phyloP scores from a whole-genome alignment of 2,113 vertebrate species.

The Microcebus griseorufus region DNA sequence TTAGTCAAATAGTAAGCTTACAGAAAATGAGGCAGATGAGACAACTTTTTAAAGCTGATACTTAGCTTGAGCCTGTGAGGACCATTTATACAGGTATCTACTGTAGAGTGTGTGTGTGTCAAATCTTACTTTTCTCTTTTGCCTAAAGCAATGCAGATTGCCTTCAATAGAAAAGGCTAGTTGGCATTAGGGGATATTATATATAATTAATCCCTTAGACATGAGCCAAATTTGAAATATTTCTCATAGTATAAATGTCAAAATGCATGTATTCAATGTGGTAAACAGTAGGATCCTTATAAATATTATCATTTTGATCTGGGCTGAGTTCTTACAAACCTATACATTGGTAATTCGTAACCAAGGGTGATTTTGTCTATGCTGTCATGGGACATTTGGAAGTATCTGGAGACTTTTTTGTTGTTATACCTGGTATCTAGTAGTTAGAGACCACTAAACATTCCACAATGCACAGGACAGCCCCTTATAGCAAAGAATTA shows the following conservation, averaged over 20 bases:
- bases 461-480: neutral
- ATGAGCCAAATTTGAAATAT: conserved; percentile 48
- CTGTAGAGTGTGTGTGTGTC: neutral
- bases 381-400: neutral
- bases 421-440: neutral
- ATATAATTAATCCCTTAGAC: conserved; percentile 29
- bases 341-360: neutral
- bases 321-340: neutral
- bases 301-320: conserved; percentile 26
- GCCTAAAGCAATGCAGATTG: conserved; percentile 27
- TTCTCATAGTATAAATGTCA: conserved; percentile 32
- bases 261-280: neutral
- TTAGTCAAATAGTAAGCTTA: conserved; percentile 41
- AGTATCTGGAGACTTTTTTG: conserved; percentile 7
- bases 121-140: conserved; percentile 35
- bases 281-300: neutral
- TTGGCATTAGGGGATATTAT: neutral
- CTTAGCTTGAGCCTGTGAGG: neutral
- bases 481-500: neutral
- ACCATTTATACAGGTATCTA: neutral
- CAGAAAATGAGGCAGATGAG: conserved; percentile 39
- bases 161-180: conserved; percentile 51
- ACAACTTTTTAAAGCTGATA: conserved; percentile 7
- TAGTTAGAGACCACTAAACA: neutral
- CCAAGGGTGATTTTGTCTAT: neutral